Base-by-base conservation (phyloP, 2,888 invertebrate species). In the Crioceris asparagi region DNA sequence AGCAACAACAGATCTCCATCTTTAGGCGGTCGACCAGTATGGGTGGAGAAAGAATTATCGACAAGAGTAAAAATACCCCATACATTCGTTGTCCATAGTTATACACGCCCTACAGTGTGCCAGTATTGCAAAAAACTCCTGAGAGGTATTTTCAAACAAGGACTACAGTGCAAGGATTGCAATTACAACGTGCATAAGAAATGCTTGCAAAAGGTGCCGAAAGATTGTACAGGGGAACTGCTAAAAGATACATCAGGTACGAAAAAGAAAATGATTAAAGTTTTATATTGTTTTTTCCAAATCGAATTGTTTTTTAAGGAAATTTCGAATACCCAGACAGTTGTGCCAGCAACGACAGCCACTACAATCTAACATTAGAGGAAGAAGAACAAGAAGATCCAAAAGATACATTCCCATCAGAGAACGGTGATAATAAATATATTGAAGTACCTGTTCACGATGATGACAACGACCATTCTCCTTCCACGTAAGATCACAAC, bases 111-210 rank as follows among this genome's bases (percentile, higher is more conserved):
- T 36, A 98, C 97, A 0, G 84, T 97, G 14, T 98, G 98, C 62
- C 87, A 93, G 53, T 76, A 81, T 64, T 98, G 97, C 72, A 91
- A 92, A 68, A 92, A 92, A 68, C 75, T 98, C 53, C 75, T 98
- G 46, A 84, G 86, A 49, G 97, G 97, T 0, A 70, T 97, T 33
- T 93, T 96, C 69, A 90, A 88, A 61, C 96, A 97, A 69, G 97
- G 97, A 39, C 68, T 93, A 52, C 97, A 97, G 66, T 98, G 98
- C 66, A 83, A 85, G 65, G 97, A 96, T 71, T 94, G 94, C 66
- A 90, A 90, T 62, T 92, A 88, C 68, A 94, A 94, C 69, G 86
- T 86, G 44, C 94, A 96, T 66, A 84, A 92, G 63, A 94, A 93
- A 65, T 94, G 94, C 59, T 72, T 87, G 56, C 86, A 87, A 21